A percentile compares a stretch with the other conserved stretches of the same genome.
Evolutionary conservation across 2,113 vertebrate species (phyloP).

Genomic region (Oenanthe oenanthe): DNA sequence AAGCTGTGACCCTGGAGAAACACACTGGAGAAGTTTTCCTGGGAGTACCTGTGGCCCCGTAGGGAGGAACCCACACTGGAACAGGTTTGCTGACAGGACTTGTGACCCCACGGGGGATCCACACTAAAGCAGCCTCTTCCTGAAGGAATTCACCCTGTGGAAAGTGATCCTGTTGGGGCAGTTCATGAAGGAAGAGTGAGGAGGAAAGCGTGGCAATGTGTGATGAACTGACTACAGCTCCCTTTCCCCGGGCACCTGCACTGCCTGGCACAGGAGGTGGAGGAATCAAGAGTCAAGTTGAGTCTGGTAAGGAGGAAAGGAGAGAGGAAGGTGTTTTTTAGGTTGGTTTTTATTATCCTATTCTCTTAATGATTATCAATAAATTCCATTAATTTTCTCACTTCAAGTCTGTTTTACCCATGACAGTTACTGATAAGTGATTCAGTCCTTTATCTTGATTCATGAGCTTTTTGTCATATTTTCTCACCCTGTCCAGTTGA

Average conservation of each 20-base stretch:
- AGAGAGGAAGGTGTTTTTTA: neutral
- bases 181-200: neutral
- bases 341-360: neutral
- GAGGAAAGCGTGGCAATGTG: fast-evolving
- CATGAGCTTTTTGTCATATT: neutral
- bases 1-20: neutral
- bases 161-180: neutral
- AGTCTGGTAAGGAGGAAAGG: neutral
- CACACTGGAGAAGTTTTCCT: neutral
- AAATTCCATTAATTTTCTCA: neutral
- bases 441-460: neutral
- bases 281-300: fast-evolving
- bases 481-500: neutral
- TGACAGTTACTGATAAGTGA: neutral
- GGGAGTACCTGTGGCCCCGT: neutral
- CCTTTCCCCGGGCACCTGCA: fast-evolving
- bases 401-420: fast-evolving
- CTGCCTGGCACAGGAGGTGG: fast-evolving
- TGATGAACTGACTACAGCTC: neutral
- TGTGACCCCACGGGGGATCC: neutral
- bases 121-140: fast-evolving
- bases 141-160: neutral
- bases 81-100: neutral
- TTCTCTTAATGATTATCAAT: neutral
- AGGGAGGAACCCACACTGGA: neutral